Evolutionary conservation across 37 sponge, comb jelly and placozoan genomes (phyloP).

Genomic region (Spongilla lacustris): DNA sequence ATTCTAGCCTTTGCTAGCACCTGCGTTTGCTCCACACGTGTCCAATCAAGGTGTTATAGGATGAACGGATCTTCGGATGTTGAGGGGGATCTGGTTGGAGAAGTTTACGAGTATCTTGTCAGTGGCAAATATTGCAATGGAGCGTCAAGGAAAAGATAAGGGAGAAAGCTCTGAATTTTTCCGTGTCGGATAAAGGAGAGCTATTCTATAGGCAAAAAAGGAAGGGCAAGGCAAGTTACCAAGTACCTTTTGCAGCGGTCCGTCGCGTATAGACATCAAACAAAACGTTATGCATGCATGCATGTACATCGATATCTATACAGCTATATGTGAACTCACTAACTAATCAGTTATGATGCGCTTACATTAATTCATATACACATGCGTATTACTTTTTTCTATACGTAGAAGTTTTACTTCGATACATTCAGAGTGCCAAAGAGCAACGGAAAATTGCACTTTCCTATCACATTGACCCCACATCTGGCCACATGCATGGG

Average conservation of each 20-base stretch:
- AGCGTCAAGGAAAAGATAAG: background rate
- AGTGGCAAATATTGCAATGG: background rate
- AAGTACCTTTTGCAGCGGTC: background rate
- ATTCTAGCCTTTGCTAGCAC: slow-evolving; percentile 45
- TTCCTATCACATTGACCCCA: background rate
- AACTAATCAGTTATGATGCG: too few species aligned
- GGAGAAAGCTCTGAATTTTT: background rate
- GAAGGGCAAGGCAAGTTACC: background rate
- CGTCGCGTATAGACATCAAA: too few species aligned
- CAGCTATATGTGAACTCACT: too few species aligned
- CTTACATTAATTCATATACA: background rate
- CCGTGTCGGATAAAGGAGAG: background rate
- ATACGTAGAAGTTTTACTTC: too few species aligned
- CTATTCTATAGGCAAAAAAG: background rate
- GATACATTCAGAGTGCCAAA: too few species aligned
- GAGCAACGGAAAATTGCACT: background rate
- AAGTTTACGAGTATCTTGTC: too few species aligned
- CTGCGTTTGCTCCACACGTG: too few species aligned
- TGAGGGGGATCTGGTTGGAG: too few species aligned
- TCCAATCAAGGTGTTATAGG: too few species aligned
- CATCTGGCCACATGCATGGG: background rate
- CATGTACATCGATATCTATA: too few species aligned
- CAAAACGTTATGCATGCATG: too few species aligned
- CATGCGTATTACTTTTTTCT: background rate
- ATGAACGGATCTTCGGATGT: too few species aligned